Percentiles rank a stretch among this genome's conserved stretches.
Conservation (phyloP, 2,888 invertebrate genomes). For the Drosophila niveifrons region DNA sequence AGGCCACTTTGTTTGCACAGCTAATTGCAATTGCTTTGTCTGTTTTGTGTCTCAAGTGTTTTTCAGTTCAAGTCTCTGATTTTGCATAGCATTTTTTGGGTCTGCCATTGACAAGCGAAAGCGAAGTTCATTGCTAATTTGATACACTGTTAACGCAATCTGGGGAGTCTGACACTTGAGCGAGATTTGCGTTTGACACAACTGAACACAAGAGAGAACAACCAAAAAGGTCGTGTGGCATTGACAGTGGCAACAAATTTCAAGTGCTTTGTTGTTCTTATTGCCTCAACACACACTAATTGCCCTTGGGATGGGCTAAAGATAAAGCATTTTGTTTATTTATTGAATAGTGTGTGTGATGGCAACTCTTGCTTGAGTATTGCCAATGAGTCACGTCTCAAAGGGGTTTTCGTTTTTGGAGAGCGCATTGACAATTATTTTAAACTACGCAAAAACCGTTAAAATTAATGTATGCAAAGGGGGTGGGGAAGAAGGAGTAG, state of each 20-base stretch:
- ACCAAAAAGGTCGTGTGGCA: slow-evolving; percentile 54
- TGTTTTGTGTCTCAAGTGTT: slow-evolving; percentile 54
- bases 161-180: slow-evolving; percentile 59
- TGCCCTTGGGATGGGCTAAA: slow-evolving; percentile 26
- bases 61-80: slow-evolving; percentile 34
- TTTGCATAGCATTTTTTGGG: slow-evolving; percentile 53
- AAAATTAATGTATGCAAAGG: slow-evolving; percentile 48
- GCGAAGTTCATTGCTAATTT: slow-evolving; percentile 56
- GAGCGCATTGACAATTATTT: slow-evolving; percentile 45
- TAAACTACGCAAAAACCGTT: slow-evolving; percentile 45
- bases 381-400: slow-evolving; percentile 26
- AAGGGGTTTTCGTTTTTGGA: background rate
- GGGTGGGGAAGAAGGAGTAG: background rate
- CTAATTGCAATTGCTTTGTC: slow-evolving; percentile 53
- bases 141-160: slow-evolving; percentile 29
- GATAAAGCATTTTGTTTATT: slow-evolving; percentile 31
- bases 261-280: slow-evolving; percentile 55
- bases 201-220: slow-evolving; percentile 51
- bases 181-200: slow-evolving; percentile 69
- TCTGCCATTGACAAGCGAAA: slow-evolving; percentile 50
- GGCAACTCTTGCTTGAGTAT: slow-evolving; percentile 2
- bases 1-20: slow-evolving; percentile 41
- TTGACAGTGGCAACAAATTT: slow-evolving; percentile 61
- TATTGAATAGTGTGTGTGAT: slow-evolving; percentile 36
- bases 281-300: slow-evolving; percentile 56